Base-by-base conservation (phyloP, 2,113 vertebrate genomes). In the Cryptotis parvus region DNA sequence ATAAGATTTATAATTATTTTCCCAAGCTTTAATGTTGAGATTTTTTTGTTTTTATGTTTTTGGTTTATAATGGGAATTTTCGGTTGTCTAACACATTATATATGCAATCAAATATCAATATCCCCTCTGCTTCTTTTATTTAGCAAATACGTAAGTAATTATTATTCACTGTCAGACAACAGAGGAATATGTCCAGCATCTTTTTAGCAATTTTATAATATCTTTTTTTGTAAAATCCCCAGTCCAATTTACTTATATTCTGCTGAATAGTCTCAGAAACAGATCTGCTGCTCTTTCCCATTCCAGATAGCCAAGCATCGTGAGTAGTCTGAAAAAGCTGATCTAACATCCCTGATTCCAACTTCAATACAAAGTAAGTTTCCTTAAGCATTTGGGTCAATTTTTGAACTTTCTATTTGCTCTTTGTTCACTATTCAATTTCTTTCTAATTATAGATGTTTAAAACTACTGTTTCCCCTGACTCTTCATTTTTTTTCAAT, bases 211-310 rank as follows among this genome's bases (percentile, higher is more conserved):
- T 80, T 92, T 18, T 65, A 79, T 76, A 89, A 70, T 35, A 76
- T 65, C 0, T 86, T 72, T 85, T 65, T 72, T 81, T 12, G 82
- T 83, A 66, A 75, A 89, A 41, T 79, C 22, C 73, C 72, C 78
- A 43, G 41, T 43, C 22, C 7, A 88, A 22, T 81, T 84, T 29
- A 89, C 89, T 45, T 33, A 55, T 83, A 66, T 84, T 55, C 11
- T 29, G 31, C 31, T 45, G 49, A 26, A 58, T 77, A 15, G 5
- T 76, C 3, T 76, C 69, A 52, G n/a, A 2, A 80, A 61, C 68
- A 5, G 20, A 68, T 26, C 37, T 52, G 70, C 33, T 39, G 78
- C 80, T 63, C 33, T 65, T 93, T 87, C 81, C 61, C 43, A 41
- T 77, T 49, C 80, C 4, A 81, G 27, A 87, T 49, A 87, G 18